phyloP scores from a whole-genome alignment of 2,113 vertebrate genomes.

The Dasyornis broadbenti region DNA sequence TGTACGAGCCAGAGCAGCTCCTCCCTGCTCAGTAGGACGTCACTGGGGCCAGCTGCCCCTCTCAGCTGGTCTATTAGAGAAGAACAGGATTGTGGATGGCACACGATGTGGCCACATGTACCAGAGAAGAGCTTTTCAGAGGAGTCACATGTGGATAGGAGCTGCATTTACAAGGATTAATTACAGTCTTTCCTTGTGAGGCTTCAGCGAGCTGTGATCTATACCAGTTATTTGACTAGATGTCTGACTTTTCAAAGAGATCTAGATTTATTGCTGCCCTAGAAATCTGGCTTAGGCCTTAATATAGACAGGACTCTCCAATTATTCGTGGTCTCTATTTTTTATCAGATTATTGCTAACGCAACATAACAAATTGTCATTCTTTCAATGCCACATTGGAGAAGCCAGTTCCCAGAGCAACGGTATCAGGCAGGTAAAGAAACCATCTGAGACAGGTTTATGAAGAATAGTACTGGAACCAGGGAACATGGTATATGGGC shows the following conservation, averaged over 20 bases:
- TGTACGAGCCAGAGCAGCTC: neutral
- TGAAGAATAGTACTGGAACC: neutral
- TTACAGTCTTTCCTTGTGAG: neutral
- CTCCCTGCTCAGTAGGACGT: neutral
- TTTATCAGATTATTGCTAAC: neutral
- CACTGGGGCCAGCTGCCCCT: neutral
- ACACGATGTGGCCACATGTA: neutral
- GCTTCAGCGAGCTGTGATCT: conserved; percentile 8
- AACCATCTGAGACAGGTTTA: neutral
- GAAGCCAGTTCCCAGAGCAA: neutral
- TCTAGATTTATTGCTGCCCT: neutral
- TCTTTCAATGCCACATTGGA: neutral
- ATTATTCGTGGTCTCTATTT: neutral
- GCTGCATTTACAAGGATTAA: neutral
- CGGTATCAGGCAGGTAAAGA: neutral
- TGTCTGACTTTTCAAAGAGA: neutral
- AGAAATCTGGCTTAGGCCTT: neutral
- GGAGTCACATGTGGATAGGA: neutral
- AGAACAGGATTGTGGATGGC: neutral
- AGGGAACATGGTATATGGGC: neutral
- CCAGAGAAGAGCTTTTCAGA: neutral
- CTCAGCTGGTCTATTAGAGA: neutral
- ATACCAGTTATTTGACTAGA: neutral
- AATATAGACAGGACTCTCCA: neutral
- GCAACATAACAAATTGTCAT: neutral